phyloP scores from a whole-genome alignment of 2,797 vertebrate genomes.

The Sebastes matsubarae region DNA sequence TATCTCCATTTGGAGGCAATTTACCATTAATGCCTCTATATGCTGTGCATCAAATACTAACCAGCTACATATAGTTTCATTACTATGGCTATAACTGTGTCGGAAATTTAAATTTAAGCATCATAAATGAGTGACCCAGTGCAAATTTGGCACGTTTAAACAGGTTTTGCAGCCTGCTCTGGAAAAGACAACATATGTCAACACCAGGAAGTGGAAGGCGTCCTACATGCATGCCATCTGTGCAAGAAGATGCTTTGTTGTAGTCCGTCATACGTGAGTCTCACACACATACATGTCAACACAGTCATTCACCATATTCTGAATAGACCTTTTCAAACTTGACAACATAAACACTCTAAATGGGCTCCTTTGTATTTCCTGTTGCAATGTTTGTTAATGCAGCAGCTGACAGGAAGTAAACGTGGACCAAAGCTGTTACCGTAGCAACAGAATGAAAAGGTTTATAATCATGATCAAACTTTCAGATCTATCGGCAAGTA shows the following conservation, averaged over 20 bases:
- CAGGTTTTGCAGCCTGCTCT: slow-evolving; percentile 53
- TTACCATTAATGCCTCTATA: neutral
- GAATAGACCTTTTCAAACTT: neutral
- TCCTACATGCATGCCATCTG: slow-evolving; percentile 78
- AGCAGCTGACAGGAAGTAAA: neutral
- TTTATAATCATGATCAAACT: neutral
- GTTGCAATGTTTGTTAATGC: neutral
- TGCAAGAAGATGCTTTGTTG: slow-evolving; percentile 49
- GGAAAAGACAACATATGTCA: slow-evolving; percentile 76
- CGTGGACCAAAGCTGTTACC: neutral
- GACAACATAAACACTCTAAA: neutral
- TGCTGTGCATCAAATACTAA: neutral
- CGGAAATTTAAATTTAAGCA: neutral
- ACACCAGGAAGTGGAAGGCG: slow-evolving; percentile 67
- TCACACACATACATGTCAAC: slow-evolving; percentile 9
- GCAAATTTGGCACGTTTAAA: slow-evolving; percentile 45
- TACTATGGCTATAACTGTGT: neutral
- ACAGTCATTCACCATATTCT: neutral
- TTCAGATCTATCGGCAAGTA: neutral
- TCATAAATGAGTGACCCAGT: neutral
- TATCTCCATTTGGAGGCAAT: neutral
- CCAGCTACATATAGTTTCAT: neutral
- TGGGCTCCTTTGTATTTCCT: neutral
- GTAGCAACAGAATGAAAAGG: neutral
- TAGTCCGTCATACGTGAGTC: slow-evolving; percentile 18